Evolutionary conservation across 2,113 vertebrate species (phyloP).

Genomic region (Riparia riparia): DNA sequence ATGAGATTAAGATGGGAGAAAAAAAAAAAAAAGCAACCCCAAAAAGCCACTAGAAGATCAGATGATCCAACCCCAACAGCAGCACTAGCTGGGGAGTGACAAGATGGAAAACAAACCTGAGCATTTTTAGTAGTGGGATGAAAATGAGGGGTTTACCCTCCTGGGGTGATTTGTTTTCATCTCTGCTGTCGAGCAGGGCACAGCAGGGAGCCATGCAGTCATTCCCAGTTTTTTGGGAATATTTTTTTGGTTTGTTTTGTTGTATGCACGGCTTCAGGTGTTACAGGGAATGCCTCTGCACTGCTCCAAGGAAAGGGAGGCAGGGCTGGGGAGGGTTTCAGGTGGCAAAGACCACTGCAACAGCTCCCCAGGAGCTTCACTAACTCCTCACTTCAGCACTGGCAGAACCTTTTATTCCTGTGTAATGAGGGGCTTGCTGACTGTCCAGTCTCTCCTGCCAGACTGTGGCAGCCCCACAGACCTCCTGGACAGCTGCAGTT

Average conservation of each 20-base stretch:
- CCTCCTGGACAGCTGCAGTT: background rate
- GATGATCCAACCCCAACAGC: background rate
- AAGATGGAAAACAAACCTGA: background rate
- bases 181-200: background rate
- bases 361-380: background rate
- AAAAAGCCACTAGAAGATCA: background rate
- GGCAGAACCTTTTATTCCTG: background rate
- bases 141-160: background rate
- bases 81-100: background rate
- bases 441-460: background rate
- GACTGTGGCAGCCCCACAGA: background rate
- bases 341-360: fast-evolving
- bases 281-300: background rate
- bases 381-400: background rate
- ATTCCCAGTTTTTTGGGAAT: too few species aligned
- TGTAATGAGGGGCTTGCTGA: fast-evolving
- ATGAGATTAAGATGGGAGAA: background rate
- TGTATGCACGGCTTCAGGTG: background rate
- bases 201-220: background rate
- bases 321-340: background rate
- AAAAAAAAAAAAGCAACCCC: background rate
- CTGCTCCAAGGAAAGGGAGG: background rate
- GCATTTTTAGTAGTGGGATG: background rate
- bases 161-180: too few species aligned
- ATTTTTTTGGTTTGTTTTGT: too few species aligned